Percentiles rank a stretch among this genome's conserved stretches.
Conservation (phyloP, 2,888 invertebrate species). For the Meganola albula region DNA sequence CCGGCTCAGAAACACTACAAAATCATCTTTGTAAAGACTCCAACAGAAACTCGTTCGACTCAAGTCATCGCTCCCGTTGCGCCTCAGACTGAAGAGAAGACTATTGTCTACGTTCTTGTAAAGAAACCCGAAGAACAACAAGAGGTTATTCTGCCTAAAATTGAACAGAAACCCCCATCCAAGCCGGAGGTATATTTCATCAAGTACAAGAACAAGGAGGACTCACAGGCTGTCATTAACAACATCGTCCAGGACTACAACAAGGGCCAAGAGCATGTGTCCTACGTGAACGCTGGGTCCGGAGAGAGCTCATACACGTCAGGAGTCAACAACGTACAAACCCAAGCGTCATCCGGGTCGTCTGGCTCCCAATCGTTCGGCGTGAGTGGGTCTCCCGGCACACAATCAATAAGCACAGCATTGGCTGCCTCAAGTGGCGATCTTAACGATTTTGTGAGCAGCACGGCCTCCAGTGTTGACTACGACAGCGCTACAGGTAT, state of each 20-base stretch:
- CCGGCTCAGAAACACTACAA: constrained; percentile 87
- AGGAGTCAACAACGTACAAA: background rate
- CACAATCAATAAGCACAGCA: background rate
- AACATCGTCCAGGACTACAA: constrained; percentile 64
- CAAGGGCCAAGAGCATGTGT: constrained; percentile 29
- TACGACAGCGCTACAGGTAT: constrained; percentile 39
- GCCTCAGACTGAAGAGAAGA: constrained; percentile 83
- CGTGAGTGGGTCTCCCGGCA: constrained; percentile 1
- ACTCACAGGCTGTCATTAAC: constrained; percentile 62
- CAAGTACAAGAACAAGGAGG: constrained; percentile 83
- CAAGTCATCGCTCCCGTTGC: constrained; percentile 82
- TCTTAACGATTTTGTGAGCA: constrained; percentile 20
- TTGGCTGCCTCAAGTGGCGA: background rate
- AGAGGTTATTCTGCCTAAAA: constrained; percentile 81
- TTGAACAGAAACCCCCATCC: constrained; percentile 82
- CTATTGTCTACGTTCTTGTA: constrained; percentile 86
- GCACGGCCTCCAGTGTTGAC: constrained; percentile 26
- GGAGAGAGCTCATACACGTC: constrained; percentile 1
- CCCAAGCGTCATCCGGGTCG: background rate
- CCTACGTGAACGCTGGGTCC: constrained; percentile 14
- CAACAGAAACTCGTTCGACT: constrained; percentile 80
- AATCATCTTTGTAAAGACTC: constrained; percentile 88
- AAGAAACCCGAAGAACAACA: constrained; percentile 85
- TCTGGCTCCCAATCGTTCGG: constrained; percentile 9
- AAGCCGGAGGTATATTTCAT: constrained; percentile 89